Percentiles rank a stretch among this genome's conserved stretches.
Evolutionary conservation across 2,113 vertebrate genomes (phyloP).

Genomic region (Oenanthe melanoleuca): DNA sequence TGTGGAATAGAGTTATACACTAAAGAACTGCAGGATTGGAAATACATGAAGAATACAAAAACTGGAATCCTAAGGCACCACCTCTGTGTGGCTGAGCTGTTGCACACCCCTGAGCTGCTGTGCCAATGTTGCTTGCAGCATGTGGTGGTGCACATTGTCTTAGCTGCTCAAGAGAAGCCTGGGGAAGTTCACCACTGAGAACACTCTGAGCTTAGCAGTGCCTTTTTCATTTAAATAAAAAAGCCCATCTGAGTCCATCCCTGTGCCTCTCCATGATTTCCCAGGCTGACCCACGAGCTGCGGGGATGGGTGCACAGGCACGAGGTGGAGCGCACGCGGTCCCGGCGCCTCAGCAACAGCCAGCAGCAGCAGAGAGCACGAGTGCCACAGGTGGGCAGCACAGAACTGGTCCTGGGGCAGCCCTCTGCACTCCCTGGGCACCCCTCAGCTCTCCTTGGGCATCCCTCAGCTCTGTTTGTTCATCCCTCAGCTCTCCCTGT

Average conservation of each 20-base stretch:
- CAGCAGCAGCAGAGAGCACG: not conserved
- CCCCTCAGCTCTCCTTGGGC: not conserved
- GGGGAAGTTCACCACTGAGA: no score
- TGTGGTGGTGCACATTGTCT: not conserved
- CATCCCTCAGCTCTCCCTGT: no score
- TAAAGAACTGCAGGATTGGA: not conserved
- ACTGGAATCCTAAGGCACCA: not conserved
- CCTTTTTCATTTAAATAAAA: no score
- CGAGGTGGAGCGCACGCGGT: constrained; percentile 49
- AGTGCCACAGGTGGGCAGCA: no score
- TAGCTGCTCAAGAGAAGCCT: no score
- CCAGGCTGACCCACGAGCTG: constrained; percentile 51
- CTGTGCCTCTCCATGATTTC: not conserved
- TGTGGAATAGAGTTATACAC: not conserved
- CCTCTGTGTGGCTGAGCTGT: not conserved
- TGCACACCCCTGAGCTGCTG: not conserved
- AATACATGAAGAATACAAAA: not conserved
- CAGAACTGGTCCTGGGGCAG: no score
- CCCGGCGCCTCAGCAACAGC: constrained; percentile 16
- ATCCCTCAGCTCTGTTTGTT: not conserved
- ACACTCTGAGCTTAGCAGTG: no score
- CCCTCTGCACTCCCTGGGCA: no score
- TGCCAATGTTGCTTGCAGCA: not conserved
- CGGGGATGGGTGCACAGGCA: constrained; percentile 65
- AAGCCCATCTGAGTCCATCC: no score